Evolutionary conservation across 2,888 invertebrate species (phyloP), one percentile per base, ranked within the genome.

Genomic region (Drosophila formosana): DNA sequence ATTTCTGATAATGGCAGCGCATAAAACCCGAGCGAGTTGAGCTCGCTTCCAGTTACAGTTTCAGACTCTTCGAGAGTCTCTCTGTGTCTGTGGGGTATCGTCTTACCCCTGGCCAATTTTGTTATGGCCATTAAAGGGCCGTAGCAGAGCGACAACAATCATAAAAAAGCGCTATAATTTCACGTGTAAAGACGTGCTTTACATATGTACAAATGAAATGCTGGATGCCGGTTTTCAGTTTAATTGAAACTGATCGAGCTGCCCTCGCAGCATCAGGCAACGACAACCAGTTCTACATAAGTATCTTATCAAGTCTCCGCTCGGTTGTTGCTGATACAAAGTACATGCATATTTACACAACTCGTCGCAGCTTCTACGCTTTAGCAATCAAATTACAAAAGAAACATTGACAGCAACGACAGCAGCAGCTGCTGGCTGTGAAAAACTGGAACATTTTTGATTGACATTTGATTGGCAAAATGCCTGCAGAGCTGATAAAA

Each of bases 371-470:
- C 84, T 86, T 86, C 84, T 84, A 83, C 84, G 84, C 84, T 84
- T 84, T 85, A 86, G 86, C 84, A 84, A 84, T 84, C 86, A 84
- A 86, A 84, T 83, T 86, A 84, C 86, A 78, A 82, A 76, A 80
- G 56, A 70, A 83, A 56, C 41, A 55, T 23, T 18, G 30, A 55
- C 41, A 32, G 60, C 71, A 76, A 49, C 66, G 61, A 60, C 47
- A 63, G 60, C 47, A 72, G 23, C 49, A 18, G 13, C 49, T 18
- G 32, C 53, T 41, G 39, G 11, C 39, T 41, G 39, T 41, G 39
- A 56, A 71, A 81, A 82, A 83, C 68, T 74, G 60, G 72, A 78
- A 78, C 78, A 78, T 61, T 80, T 82, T 85, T 85, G 86, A 85
- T 85, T 84, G 82, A 83, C 84, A 80, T 78, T 83, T 85, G 86